A percentile compares a stretch with the other conserved stretches of the same genome.
phyloP scores from a whole-genome alignment of 1,140 invertebrate genomes.

The Watersipora subatra region DNA sequence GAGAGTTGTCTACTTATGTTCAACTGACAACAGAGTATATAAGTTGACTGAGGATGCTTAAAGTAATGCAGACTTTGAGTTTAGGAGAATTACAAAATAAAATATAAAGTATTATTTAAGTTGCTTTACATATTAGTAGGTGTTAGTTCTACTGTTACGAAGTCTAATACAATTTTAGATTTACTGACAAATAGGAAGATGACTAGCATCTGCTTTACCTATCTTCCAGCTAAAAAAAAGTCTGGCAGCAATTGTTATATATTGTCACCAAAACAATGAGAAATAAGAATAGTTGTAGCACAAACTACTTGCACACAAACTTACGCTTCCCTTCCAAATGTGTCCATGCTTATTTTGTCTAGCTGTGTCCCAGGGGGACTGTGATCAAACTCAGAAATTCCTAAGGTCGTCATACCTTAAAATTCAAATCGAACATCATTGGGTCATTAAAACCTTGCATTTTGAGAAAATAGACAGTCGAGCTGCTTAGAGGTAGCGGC shows the following conservation, averaged over 20 bases:
- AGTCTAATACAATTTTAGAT: background rate
- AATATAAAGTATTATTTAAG: no score
- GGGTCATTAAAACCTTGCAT: background rate
- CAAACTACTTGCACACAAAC: slow-evolving; percentile 8
- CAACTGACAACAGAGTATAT: no score
- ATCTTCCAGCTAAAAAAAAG: no score
- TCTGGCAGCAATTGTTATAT: no score
- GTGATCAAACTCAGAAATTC: slow-evolving; percentile 17
- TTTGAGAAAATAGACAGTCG: background rate
- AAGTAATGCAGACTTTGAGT: no score
- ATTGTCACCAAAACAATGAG: no score
- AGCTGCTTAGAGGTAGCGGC: background rate
- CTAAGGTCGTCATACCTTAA: slow-evolving; percentile 24
- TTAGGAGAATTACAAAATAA: no score
- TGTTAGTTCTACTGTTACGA: background rate
- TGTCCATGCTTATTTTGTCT: slow-evolving; percentile 23
- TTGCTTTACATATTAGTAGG: no score
- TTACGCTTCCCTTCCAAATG: slow-evolving; percentile 26
- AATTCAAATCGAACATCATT: slow-evolving; percentile 6
- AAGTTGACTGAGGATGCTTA: no score
- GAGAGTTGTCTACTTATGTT: no score
- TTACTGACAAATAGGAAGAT: no score
- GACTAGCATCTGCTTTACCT: no score
- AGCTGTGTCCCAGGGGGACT: slow-evolving; percentile 18
- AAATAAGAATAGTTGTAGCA: background rate